Conservation (phyloP, 2,113 vertebrate species). For the Lepisosteus osseus region DNA sequence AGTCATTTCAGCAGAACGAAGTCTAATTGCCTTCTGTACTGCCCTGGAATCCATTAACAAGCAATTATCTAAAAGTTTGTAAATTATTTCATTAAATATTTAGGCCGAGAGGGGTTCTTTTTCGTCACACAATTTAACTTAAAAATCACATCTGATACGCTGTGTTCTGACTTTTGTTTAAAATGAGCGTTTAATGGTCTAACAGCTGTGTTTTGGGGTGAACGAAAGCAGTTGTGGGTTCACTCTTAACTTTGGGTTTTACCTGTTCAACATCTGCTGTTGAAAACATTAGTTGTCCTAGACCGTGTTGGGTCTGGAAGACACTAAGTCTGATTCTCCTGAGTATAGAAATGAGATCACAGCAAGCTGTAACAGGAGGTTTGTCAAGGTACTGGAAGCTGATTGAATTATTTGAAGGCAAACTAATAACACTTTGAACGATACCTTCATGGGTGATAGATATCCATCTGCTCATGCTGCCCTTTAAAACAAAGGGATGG, state of each 20-base stretch:
- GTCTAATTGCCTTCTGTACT: slow-evolving; percentile 13
- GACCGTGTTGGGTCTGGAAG: too few species aligned
- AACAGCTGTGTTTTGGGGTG: background rate
- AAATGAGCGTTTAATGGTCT: too few species aligned
- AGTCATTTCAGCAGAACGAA: slow-evolving; percentile 7
- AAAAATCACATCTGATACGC: slow-evolving; percentile 13
- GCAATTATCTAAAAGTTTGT: slow-evolving; percentile 24
- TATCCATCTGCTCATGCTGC: too few species aligned
- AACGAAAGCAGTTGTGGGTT: background rate
- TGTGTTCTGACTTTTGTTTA: slow-evolving; percentile 6
- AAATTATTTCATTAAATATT: slow-evolving; percentile 28
- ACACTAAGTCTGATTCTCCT: too few species aligned
- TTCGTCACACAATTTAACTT: background rate
- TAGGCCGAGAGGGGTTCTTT: slow-evolving; percentile 3
- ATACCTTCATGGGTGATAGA: too few species aligned
- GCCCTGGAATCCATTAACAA: slow-evolving; percentile 28
- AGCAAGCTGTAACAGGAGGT: too few species aligned
- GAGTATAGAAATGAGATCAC: too few species aligned
- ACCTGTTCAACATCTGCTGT: background rate
- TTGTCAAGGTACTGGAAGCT: too few species aligned
- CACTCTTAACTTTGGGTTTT: background rate
- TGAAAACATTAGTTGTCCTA: too few species aligned
- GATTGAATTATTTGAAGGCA: too few species aligned
- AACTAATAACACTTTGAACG: too few species aligned
- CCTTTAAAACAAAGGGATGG: too few species aligned